Percentiles rank a stretch among this genome's conserved stretches.
Conservation (phyloP, 1,140 invertebrate species). For the Ostrea denselamellosa region DNA sequence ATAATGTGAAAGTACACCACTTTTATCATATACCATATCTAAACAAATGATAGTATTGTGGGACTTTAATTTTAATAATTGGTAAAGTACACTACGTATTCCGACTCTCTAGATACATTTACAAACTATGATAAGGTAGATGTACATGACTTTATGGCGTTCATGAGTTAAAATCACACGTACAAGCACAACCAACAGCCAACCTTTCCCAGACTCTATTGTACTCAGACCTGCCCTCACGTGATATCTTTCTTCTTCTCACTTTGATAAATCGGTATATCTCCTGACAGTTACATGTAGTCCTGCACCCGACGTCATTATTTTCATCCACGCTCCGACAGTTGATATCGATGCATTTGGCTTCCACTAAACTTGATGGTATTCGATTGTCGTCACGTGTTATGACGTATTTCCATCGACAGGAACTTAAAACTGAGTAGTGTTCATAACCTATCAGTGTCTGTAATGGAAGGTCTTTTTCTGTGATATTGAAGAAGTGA, state of each 20-base stretch:
- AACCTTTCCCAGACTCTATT: not conserved
- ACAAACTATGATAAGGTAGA: no score
- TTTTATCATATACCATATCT: no score
- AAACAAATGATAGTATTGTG: no score
- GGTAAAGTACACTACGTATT: no score
- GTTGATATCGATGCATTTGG: not conserved
- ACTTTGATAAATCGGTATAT: conserved; percentile 1
- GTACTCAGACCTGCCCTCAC: not conserved
- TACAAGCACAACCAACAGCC: not conserved
- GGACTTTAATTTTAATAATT: no score
- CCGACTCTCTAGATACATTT: no score
- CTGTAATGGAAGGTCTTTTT: not conserved
- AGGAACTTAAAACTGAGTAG: not conserved
- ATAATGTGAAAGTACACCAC: no score
- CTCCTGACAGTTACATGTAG: not conserved
- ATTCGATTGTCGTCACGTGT: conserved; percentile 23
- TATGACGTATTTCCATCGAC: not conserved
- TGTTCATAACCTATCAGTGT: not conserved
- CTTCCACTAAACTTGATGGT: not conserved
- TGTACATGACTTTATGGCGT: no score
- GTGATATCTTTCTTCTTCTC: not conserved
- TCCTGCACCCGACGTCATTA: not conserved
- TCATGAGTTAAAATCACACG: not conserved
- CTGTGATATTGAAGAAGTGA: not conserved
- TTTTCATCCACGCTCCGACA: not conserved